A percentile compares a stretch with the other conserved stretches of the same genome.
These are phyloP conservation scores for Phylloscopus collybita DNA, from an alignment of 2,797 vertebrate species.

Conservation along the genomic window DNA sequence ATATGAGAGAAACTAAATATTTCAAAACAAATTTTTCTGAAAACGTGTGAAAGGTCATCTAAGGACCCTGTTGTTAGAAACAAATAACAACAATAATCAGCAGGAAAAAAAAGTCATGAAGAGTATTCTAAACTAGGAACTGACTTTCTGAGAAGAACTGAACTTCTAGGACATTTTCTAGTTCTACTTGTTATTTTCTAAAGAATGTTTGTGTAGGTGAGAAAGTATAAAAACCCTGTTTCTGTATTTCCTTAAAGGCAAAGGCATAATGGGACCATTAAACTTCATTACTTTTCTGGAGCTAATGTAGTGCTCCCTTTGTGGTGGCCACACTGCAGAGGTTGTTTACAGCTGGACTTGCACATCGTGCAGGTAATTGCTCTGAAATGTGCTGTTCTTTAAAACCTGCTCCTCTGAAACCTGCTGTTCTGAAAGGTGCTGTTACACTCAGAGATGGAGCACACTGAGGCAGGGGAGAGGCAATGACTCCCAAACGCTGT, in stretches of 20 bases:
- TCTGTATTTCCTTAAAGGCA: background rate
- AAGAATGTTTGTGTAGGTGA: background rate
- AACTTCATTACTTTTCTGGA: conserved; percentile 5
- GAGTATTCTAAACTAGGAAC: background rate
- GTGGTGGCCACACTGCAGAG: background rate
- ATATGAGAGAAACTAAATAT: background rate
- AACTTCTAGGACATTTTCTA: background rate
- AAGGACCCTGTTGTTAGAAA: background rate
- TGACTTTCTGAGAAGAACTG: background rate
- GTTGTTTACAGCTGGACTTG: conserved; percentile 29
- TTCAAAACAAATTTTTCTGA: background rate
- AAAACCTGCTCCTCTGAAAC: background rate
- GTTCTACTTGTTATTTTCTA: background rate
- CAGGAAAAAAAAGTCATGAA: background rate
- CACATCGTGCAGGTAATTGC: background rate
- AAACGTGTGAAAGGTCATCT: background rate
- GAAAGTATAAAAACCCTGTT: background rate
- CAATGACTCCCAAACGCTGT: background rate
- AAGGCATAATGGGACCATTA: conserved; percentile 42
- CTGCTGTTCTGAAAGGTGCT: background rate
- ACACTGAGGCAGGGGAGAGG: conserved; percentile 8
- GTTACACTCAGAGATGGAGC: conserved; percentile 12
- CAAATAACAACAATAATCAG: background rate
- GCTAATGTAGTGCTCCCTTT: background rate
- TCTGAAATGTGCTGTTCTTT: background rate